Evolutionary conservation across 2,888 invertebrate species (phyloP).

Genomic region (Hypsopygia costalis): DNA sequence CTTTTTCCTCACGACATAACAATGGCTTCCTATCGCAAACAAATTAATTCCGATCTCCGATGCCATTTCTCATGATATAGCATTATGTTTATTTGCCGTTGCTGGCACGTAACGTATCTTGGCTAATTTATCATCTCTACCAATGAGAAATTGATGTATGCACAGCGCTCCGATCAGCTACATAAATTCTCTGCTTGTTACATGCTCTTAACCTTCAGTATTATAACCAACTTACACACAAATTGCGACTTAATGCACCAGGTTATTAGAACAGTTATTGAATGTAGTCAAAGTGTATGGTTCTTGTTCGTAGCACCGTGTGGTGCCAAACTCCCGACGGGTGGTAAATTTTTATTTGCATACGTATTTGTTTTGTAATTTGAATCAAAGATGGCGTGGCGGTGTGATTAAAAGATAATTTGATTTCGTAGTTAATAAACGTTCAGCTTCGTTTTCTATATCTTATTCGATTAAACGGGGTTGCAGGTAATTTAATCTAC

Average conservation of each 20-base stretch:
- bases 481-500: too few species aligned
- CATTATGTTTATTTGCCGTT: conserved; percentile 15
- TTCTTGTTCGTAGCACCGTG: conserved; percentile 35
- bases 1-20: conserved; percentile 2
- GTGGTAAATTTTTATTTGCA: conserved; percentile 67
- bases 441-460: too few species aligned
- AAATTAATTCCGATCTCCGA: conserved; percentile 11
- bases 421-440: background rate
- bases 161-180: conserved; percentile 35
- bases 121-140: conserved; percentile 57
- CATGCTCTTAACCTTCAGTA: conserved; percentile 42
- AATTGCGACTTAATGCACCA: conserved; percentile 26
- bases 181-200: conserved; percentile 45
- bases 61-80: conserved; percentile 22
- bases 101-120: conserved; percentile 47
- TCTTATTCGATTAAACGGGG: too few species aligned
- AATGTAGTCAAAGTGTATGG: conserved; percentile 9
- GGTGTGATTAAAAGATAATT: conserved; percentile 16
- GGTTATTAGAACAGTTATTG: conserved; percentile 17
- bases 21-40: conserved; percentile 10
- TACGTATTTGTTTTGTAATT: conserved; percentile 61
- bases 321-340: conserved; percentile 59
- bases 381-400: conserved; percentile 51
- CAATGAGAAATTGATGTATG: conserved; percentile 63
- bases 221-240: conserved; percentile 10